A percentile compares a stretch with the other conserved stretches of the same genome.
These are phyloP conservation scores for Protobothrops flavoviridis DNA, from an alignment of 2,113 vertebrate species.

Conservation along the genomic window DNA sequence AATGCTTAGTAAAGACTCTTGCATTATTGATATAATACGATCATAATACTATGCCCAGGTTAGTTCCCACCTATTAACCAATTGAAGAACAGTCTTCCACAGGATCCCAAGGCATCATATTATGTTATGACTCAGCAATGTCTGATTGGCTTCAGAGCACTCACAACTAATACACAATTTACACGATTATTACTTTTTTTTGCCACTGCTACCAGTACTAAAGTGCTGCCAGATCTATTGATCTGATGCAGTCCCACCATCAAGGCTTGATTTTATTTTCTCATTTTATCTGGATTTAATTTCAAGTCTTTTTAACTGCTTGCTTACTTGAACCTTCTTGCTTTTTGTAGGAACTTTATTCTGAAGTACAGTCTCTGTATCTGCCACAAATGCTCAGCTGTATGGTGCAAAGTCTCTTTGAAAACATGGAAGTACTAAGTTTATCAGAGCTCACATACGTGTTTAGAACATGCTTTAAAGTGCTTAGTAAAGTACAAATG, in stretches of 20 bases:
- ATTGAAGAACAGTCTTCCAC: neutral
- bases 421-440: slow-evolving; percentile 73
- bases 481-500: slow-evolving; percentile 97
- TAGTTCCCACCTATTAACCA: neutral
- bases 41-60: neutral
- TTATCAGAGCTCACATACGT: slow-evolving; percentile 84
- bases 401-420: slow-evolving; percentile 78
- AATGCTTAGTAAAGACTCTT: neutral
- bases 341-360: slow-evolving; percentile 86
- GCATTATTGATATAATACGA: neutral
- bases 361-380: slow-evolving; percentile 90
- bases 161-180: neutral
- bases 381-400: slow-evolving; percentile 91
- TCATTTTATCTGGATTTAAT: neutral
- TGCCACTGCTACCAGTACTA: neutral
- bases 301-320: neutral
- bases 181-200: neutral
- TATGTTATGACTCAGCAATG: neutral
- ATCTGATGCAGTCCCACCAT: neutral
- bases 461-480: slow-evolving; percentile 88
- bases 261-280: neutral
- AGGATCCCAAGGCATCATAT: neutral
- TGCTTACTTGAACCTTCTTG: neutral
- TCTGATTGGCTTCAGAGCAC: neutral
- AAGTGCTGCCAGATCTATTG: neutral